Base-by-base conservation (phyloP, 2,113 vertebrate species). In the Xerus inauris region DNA sequence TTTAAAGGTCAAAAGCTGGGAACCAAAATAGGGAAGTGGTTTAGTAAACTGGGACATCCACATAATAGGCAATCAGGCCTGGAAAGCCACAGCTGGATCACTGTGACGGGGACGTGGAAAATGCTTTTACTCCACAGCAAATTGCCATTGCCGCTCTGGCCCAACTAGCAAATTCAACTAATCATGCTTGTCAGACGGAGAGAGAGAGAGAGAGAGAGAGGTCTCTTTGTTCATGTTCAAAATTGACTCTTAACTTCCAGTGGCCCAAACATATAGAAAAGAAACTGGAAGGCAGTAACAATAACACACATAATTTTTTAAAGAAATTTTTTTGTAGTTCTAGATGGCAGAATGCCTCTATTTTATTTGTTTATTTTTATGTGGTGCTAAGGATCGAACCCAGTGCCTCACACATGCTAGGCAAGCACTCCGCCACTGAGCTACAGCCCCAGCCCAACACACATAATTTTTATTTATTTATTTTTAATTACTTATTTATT, bases 1-100 rank as follows among this genome's bases (percentile, higher is more conserved):
- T 97, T 94, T 94, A 98, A 97, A 97, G 97, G 97, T 97, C 94
- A 96, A 77, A 96, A 86, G 51, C 91, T 94, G 89, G 97, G 86
- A 97, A 87, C 54, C 84, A 65, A 89, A 93, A 71, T n/a, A 47
- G 89, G 92, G 91, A 97, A 93, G 89, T 72, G 64, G 89, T 79
- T 95, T 72, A 22, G 72, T 71, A 89, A 97, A 89, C 57, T 75
- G 51, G 64, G 87, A 79, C 65, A 1, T 42, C 49, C 6, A 59
- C 75, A 96, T 89, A 87, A 91, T 97, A 87, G 89, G 89, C 89
- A 94, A 69, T 95, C 93, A 72, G 77, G 91, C 83, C 82, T 57
- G 85, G 89, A 72, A 83, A 76, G 32, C 59, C 51, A 4, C 94
- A 96, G 93, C 94, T 91, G 95, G 17, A 2, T 4, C 83, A 14